Percentiles rank a stretch among this genome's conserved stretches.
Conservation (phyloP, 2,888 invertebrate genomes). For the Scaptomyza reducta region DNA sequence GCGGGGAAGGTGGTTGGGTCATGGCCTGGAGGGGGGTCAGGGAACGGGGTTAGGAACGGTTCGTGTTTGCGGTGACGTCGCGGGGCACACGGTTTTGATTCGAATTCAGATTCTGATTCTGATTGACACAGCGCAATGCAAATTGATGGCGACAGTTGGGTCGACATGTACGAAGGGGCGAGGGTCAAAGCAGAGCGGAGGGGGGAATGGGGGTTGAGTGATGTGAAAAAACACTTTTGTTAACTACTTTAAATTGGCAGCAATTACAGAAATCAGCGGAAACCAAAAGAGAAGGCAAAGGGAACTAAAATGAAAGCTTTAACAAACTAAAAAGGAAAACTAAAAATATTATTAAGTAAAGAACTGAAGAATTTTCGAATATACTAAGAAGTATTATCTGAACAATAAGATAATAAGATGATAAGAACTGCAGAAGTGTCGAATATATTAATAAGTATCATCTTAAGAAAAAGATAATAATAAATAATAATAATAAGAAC, state of each 20-base stretch:
- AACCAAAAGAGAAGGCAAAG: too few species aligned
- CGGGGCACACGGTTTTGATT: slow-evolving; percentile 20
- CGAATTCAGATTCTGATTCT: slow-evolving; percentile 15
- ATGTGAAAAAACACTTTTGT: slow-evolving; percentile 31
- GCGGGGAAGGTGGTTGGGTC: neutral
- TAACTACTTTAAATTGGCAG: slow-evolving; percentile 31
- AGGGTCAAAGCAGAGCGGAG: neutral
- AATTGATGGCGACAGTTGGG: slow-evolving; percentile 53
- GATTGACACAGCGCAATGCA: slow-evolving; percentile 50
- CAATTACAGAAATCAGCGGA: neutral
- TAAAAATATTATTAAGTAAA: too few species aligned
- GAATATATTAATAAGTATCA: too few species aligned
- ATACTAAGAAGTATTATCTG: too few species aligned
- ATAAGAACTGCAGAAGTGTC: too few species aligned
- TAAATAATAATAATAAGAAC: too few species aligned
- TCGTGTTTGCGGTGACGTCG: slow-evolving; percentile 51
- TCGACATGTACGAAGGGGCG: neutral
- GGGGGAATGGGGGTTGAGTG: slow-evolving; percentile 4
- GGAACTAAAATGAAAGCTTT: too few species aligned
- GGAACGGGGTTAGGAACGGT: neutral
- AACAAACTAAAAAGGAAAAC: too few species aligned
- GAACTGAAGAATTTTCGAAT: too few species aligned
- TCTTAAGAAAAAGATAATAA: too few species aligned
- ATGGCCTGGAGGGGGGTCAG: neutral
- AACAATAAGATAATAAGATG: too few species aligned